phyloP scores from a whole-genome alignment of 1,140 invertebrate species.

The Diabrotica virgifera region DNA sequence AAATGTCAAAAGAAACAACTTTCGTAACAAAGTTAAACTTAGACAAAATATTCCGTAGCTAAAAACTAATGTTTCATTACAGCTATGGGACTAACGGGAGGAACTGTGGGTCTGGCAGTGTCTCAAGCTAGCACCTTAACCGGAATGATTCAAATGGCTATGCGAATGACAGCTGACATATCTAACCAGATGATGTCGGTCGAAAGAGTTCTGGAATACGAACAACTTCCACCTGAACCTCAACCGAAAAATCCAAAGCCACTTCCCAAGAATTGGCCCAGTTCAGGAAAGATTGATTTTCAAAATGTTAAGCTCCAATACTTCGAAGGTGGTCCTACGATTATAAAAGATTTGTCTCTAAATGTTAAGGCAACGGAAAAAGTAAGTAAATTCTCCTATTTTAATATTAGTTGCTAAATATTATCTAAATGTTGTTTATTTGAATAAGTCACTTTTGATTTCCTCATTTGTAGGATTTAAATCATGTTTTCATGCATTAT shows the following conservation, averaged over 20 bases:
- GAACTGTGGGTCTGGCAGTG: slow-evolving; percentile 58
- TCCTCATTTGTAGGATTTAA: too few relatives aligned
- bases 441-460: too few relatives aligned
- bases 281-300: slow-evolving; percentile 52
- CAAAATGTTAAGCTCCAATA: slow-evolving; percentile 56
- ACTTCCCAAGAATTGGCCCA: slow-evolving; percentile 46
- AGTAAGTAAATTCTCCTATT: slow-evolving; percentile 56
- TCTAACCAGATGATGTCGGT: slow-evolving; percentile 79
- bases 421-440: too few relatives aligned
- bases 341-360: slow-evolving; percentile 59
- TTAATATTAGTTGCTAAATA: too few relatives aligned
- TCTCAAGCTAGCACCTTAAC: slow-evolving; percentile 56
- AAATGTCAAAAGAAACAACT: too few relatives aligned
- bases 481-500: too few relatives aligned
- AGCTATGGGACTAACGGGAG: slow-evolving; percentile 48
- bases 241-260: slow-evolving; percentile 50
- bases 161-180: slow-evolving; percentile 71
- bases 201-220: slow-evolving; percentile 76
- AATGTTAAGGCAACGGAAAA: slow-evolving; percentile 69
- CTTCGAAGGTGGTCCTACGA: slow-evolving; percentile 52
- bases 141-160: slow-evolving; percentile 66
- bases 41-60: neutral
- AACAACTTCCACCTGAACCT: slow-evolving; percentile 57
- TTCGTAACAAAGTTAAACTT: too few relatives aligned
- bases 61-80: neutral